A percentile compares a stretch with the other conserved stretches of the same genome.
Conservation (phyloP, 2,888 invertebrate genomes). For the Idaea aversata region DNA sequence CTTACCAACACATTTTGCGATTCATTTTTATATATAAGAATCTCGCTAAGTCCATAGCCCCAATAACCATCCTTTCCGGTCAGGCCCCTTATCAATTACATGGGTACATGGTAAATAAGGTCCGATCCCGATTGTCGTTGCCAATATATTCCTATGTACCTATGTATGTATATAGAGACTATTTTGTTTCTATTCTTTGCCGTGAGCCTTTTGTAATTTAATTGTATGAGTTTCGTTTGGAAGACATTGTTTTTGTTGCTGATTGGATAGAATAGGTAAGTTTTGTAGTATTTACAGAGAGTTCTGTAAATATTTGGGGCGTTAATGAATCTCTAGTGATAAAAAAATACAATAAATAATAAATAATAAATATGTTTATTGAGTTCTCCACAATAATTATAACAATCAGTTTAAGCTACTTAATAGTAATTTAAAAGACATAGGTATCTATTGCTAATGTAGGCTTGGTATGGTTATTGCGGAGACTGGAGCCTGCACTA, state of each 20-base stretch:
- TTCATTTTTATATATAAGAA: no score
- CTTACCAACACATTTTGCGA: no score
- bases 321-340: no score
- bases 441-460: no score
- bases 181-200: constrained; percentile 1
- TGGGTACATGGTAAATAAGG: background rate
- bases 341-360: no score
- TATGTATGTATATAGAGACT: background rate
- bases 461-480: no score
- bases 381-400: no score
- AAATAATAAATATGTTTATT: no score
- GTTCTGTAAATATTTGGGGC: no score
- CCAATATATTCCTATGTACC: background rate
- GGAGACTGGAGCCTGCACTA: no score
- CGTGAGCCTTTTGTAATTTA: background rate
- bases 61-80: background rate
- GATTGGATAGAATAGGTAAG: background rate
- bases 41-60: background rate
- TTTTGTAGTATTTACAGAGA: background rate
- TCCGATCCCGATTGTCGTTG: background rate
- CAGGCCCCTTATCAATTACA: background rate
- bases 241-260: background rate
- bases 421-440: no score
- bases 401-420: no score
- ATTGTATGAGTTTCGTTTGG: background rate